Conservation (phyloP, 2,888 invertebrate species). For the Drosophila nr. medialis region DNA sequence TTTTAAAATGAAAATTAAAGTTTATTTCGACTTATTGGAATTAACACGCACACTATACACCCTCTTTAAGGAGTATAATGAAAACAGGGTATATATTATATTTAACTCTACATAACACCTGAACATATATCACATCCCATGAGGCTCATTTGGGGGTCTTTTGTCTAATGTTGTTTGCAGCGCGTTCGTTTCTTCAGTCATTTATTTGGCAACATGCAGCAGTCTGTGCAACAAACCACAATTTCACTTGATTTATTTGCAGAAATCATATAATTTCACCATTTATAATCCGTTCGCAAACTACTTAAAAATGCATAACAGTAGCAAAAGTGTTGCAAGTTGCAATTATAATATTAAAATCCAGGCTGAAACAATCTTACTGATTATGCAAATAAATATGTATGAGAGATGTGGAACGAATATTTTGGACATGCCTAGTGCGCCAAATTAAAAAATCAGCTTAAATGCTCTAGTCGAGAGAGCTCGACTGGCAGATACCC, state of each 20-base stretch:
- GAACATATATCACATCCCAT: slow-evolving; percentile 1
- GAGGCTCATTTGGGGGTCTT: slow-evolving; percentile 17
- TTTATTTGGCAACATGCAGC: slow-evolving; percentile 61
- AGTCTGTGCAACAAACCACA: slow-evolving; percentile 6
- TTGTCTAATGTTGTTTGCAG: slow-evolving; percentile 23
- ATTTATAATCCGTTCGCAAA: slow-evolving; percentile 45
- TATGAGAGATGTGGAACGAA: background rate
- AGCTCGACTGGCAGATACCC: background rate
- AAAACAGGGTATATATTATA: slow-evolving; percentile 24
- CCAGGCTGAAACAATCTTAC: background rate
- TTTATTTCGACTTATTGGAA: background rate
- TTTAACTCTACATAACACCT: slow-evolving; percentile 5
- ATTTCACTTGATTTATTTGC: slow-evolving; percentile 61
- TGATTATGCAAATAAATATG: slow-evolving; percentile 3
- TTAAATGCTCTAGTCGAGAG: background rate
- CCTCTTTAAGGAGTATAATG: too few relatives aligned
- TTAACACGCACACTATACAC: background rate
- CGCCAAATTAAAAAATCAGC: background rate
- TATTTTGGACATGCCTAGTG: background rate
- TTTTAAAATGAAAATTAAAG: background rate
- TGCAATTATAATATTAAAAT: slow-evolving; percentile 37
- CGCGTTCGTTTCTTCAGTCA: slow-evolving; percentile 74
- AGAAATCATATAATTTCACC: slow-evolving; percentile 61
- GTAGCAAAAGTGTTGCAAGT: slow-evolving; percentile 19
- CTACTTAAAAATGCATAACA: slow-evolving; percentile 32